Conservation (phyloP, 2,797 vertebrate species). For the Streptopelia turtur region DNA sequence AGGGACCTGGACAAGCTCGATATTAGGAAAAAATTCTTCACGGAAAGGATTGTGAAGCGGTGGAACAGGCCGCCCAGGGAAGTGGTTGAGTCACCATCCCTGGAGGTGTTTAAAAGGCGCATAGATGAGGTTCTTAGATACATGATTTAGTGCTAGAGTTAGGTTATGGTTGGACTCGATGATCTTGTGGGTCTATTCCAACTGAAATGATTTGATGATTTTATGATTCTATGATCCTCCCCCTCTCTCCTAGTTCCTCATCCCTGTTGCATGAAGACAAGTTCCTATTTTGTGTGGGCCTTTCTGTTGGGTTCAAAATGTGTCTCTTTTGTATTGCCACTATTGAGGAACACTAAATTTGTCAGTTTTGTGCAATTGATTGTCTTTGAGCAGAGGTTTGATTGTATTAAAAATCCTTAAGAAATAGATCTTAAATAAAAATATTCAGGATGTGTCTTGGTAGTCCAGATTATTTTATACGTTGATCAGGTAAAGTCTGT, state of each 20-base stretch:
- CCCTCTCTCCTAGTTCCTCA: not conserved
- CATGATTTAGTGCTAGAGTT: no score
- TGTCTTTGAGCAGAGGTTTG: not conserved
- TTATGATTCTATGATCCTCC: not conserved
- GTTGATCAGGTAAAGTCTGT: not conserved
- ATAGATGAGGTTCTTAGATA: no score
- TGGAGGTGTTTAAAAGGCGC: no score
- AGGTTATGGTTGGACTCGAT: no score
- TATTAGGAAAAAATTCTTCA: no score
- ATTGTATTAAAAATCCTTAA: not conserved
- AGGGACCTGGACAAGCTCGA: no score
- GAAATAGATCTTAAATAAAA: not conserved
- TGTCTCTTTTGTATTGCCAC: not conserved
- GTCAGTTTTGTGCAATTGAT: not conserved
- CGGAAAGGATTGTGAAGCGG: no score
- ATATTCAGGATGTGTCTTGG: not conserved
- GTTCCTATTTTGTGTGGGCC: not conserved
- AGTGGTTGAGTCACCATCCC: no score
- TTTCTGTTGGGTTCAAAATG: not conserved
- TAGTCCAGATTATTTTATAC: not conserved
- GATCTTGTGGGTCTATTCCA: no score
- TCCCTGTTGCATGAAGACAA: not conserved
- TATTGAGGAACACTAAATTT: not conserved
- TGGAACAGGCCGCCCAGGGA: no score
- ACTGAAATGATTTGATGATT: no score